A percentile compares a stretch with the other conserved stretches of the same genome.
phyloP scores from a whole-genome alignment of 2,888 invertebrate species.

The Leucophora obtusa region DNA sequence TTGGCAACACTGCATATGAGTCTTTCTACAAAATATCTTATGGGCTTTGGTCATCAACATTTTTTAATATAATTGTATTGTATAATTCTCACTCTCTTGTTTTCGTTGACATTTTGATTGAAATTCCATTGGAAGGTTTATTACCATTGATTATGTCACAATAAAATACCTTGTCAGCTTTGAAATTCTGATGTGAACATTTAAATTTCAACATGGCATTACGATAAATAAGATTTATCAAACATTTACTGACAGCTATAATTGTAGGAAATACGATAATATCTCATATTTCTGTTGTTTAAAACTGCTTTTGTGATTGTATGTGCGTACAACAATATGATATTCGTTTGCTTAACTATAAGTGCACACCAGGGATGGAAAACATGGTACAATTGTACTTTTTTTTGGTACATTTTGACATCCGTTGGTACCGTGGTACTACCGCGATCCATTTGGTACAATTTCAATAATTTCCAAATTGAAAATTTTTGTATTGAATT shows the following conservation, averaged over 20 bases:
- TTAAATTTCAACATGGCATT: conserved; percentile 19
- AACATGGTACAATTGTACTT: no score
- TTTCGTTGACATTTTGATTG: not conserved
- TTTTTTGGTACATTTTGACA: no score
- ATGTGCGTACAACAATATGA: not conserved
- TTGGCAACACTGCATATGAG: no score
- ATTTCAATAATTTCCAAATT: no score
- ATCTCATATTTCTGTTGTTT: conserved; percentile 35
- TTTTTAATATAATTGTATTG: no score
- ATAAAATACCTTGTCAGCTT: conserved; percentile 13
- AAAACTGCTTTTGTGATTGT: conserved; percentile 21
- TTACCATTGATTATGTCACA: not conserved
- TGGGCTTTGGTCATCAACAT: no score
- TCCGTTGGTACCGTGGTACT: no score
- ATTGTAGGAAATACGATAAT: conserved; percentile 55
- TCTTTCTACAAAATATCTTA: no score
- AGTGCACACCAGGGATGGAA: not conserved
- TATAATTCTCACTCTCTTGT: not conserved
- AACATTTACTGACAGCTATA: conserved; percentile 50
- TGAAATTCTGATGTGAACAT: conserved; percentile 12
- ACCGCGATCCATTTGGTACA: no score
- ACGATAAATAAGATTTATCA: conserved; percentile 42
- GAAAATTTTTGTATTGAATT: no score
- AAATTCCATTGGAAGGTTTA: not conserved
- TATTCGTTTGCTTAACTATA: no score